Conservation (phyloP, 2,113 vertebrate genomes). For the Trogon surrucura region DNA sequence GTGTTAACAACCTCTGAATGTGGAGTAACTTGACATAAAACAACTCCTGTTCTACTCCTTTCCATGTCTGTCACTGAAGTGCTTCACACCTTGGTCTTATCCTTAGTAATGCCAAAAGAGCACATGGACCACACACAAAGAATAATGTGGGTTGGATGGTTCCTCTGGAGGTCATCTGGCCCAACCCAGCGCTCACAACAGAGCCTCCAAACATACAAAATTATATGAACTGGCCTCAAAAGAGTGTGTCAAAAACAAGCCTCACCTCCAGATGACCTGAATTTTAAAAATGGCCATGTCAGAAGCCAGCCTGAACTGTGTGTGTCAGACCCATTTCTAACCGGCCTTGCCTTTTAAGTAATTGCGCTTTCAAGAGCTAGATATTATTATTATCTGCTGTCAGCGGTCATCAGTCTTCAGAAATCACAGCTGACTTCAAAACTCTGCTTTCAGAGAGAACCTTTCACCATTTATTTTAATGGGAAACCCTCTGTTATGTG, state of each 20-base stretch:
- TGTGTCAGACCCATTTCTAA: not conserved
- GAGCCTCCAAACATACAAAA: not conserved
- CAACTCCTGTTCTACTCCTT: not conserved
- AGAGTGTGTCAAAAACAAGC: not conserved
- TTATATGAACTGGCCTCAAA: not conserved
- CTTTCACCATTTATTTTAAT: not conserved
- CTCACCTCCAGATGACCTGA: conserved; percentile 2
- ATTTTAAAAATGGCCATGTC: not conserved
- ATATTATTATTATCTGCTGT: not conserved
- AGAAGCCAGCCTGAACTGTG: not conserved
- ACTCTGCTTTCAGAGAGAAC: not conserved
- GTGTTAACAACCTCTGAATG: accelerated
- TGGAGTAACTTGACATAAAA: not conserved
- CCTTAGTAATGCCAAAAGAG: not conserved
- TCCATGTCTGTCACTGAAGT: not conserved
- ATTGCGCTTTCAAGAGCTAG: not conserved
- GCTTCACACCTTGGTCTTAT: not conserved
- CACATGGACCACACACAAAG: not conserved
- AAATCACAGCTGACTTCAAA: not conserved
- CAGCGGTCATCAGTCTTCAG: not conserved
- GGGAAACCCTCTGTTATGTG: not conserved
- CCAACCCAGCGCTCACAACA: not conserved
- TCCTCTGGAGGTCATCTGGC: not conserved
- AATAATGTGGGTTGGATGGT: not conserved
- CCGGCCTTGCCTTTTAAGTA: not conserved